Conservation (phyloP, 2,113 vertebrate species). For the Neodon shergylaensis region DNA sequence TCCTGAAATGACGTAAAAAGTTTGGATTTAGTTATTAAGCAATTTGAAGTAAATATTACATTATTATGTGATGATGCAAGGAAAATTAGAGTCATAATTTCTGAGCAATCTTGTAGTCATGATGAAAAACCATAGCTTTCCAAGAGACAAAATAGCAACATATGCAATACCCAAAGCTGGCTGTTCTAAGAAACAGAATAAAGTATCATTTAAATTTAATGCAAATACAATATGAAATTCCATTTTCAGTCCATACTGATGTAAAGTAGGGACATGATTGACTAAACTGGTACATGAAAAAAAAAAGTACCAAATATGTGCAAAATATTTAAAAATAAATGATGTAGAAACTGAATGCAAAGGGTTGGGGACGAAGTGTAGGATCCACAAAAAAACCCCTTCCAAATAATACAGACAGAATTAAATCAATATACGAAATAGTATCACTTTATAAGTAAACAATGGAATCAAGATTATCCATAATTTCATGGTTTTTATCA, state of each 20-base stretch:
- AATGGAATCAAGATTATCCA: no score
- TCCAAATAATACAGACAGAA: not conserved
- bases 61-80: not conserved
- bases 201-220: not conserved
- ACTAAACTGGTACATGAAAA: not conserved
- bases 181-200: not conserved
- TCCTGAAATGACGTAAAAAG: not conserved
- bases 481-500: not conserved
- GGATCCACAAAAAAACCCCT: not conserved
- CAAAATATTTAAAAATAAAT: not conserved
- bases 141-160: not conserved
- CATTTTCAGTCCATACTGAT: not conserved
- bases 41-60: not conserved
- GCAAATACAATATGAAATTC: not conserved
- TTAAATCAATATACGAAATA: no score
- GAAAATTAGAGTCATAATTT: not conserved
- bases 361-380: not conserved
- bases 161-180: not conserved
- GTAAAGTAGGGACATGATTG: not conserved
- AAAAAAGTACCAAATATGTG: not conserved
- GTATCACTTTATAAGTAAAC: no score
- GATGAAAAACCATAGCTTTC: not conserved
- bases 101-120: no score
- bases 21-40: not conserved
- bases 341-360: not conserved